These are phyloP conservation scores for Belonocnema kinseyi DNA, from an alignment of 1,140 invertebrate species.

Conservation along the genomic window DNA sequence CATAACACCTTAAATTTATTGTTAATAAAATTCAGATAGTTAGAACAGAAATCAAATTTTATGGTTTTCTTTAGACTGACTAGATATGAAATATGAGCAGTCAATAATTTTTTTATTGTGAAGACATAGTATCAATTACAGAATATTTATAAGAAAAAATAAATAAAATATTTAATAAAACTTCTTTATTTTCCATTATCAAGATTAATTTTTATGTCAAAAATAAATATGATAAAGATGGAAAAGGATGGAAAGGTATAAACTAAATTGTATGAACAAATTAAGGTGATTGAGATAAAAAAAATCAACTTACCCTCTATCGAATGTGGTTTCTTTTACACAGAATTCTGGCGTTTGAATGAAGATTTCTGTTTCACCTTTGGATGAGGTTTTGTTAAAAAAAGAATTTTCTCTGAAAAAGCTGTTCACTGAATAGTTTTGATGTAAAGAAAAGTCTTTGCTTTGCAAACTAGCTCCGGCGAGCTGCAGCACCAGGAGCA, in stretches of 20 bases:
- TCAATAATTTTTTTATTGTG: not conserved
- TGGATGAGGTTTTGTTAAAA: slow-evolving; percentile 66
- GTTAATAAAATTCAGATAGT: not conserved
- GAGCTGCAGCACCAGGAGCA: slow-evolving; percentile 61
- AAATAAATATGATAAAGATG: no score
- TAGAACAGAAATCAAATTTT: slow-evolving; percentile 4
- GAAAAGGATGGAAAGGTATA: not conserved
- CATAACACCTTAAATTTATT: slow-evolving; percentile 9
- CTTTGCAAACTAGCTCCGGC: slow-evolving; percentile 54
- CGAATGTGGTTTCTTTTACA: slow-evolving; percentile 73
- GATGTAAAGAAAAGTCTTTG: slow-evolving; percentile 47
- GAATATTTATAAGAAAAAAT: no score
- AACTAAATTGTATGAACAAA: not conserved
- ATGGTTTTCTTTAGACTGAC: not conserved
- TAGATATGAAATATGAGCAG: not conserved
- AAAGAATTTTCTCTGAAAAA: slow-evolving; percentile 56
- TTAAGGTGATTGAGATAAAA: not conserved
- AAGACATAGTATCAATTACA: not conserved
- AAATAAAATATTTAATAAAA: no score
- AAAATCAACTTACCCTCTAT: slow-evolving; percentile 62
- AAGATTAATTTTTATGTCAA: no score
- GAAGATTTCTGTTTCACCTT: slow-evolving; percentile 71
- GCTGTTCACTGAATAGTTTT: slow-evolving; percentile 47
- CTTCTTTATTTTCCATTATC: no score
- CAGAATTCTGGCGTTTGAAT: slow-evolving; percentile 67